phyloP scores from a whole-genome alignment of 2,797 vertebrate genomes.

The Parambassis ranga region DNA sequence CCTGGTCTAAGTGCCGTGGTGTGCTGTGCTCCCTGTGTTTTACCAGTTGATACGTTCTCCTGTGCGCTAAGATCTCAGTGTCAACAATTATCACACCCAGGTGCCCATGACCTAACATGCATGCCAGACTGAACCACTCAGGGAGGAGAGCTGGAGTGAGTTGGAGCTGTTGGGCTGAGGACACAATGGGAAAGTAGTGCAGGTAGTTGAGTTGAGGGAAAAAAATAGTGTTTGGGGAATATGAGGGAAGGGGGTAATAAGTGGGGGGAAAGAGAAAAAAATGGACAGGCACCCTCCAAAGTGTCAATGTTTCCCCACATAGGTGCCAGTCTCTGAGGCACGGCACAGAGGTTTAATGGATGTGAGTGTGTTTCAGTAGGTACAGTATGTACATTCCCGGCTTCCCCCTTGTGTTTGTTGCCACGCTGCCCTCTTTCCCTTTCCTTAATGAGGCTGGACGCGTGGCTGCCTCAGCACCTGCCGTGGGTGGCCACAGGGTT shows the following conservation, averaged over 20 bases:
- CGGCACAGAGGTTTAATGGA: constrained; percentile 19
- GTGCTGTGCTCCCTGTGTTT: background rate
- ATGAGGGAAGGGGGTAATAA: background rate
- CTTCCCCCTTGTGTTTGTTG: constrained; percentile 68
- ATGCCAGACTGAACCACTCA: constrained; percentile 6
- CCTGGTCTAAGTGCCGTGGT: background rate
- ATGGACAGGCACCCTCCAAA: constrained; percentile 12
- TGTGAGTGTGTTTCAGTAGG: constrained; percentile 45
- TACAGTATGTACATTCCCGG: constrained; percentile 43
- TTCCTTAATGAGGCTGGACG: constrained; percentile 78
- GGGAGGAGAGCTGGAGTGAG: background rate
- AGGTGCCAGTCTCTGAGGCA: constrained; percentile 36
- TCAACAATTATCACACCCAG: constrained; percentile 35
- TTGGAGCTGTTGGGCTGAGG: background rate
- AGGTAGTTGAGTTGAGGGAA: background rate
- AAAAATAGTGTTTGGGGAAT: background rate
- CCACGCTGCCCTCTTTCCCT: constrained; percentile 64
- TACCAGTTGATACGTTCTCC: constrained; percentile 18
- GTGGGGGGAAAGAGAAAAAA: background rate
- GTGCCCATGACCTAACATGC: constrained; percentile 10
- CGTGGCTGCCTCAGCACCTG: constrained; percentile 77
- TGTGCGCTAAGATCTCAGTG: constrained; percentile 9
- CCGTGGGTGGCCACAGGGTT: constrained; percentile 77
- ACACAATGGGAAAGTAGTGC: background rate
- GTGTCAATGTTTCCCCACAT: constrained; percentile 27